These are phyloP conservation scores for Numida meleagris DNA, from an alignment of 2,113 vertebrate species.

Conservation along the genomic window DNA sequence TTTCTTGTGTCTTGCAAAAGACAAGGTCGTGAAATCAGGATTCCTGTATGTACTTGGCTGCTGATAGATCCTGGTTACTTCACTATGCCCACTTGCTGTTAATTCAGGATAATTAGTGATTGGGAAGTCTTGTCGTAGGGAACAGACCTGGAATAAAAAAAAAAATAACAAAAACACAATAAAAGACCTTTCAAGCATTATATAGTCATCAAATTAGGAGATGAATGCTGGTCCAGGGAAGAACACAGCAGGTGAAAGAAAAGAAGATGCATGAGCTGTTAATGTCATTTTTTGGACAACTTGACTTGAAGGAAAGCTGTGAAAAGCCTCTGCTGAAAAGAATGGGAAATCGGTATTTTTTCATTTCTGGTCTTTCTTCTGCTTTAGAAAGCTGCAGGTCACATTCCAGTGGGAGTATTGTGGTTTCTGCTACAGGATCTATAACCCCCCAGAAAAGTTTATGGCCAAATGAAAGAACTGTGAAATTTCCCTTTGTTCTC, in stretches of 20 bases:
- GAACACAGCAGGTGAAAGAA: conserved; percentile 57
- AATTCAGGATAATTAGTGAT: conserved; percentile 54
- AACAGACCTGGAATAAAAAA: conserved; percentile 11
- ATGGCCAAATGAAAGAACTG: conserved; percentile 12
- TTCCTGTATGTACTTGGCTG: conserved; percentile 4
- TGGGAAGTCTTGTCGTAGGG: neutral
- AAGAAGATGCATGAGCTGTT: conserved; percentile 48
- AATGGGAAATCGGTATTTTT: conserved; percentile 32
- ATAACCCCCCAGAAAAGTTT: conserved; percentile 1
- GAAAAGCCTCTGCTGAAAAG: conserved; percentile 48
- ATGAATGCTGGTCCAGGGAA: conserved; percentile 48
- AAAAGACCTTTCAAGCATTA: neutral
- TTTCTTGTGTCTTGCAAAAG: neutral
- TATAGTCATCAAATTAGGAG: conserved; percentile 15
- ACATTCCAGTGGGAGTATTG: conserved; percentile 13
- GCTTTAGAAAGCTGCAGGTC: conserved; percentile 25
- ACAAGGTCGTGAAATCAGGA: neutral
- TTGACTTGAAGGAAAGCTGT: conserved; percentile 58
- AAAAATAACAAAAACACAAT: neutral
- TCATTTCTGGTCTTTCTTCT: conserved; percentile 29
- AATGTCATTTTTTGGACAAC: conserved; percentile 56
- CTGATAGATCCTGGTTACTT: neutral
- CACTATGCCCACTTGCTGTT: neutral
- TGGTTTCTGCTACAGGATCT: conserved; percentile 25
- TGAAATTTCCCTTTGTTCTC: conserved; percentile 8